Percentiles rank a stretch among this genome's conserved stretches.
These are phyloP conservation scores for Aurelia aurita DNA, from an alignment of 30 jellyfish, hydroid and myxozoan species.

Conservation along the genomic window DNA sequence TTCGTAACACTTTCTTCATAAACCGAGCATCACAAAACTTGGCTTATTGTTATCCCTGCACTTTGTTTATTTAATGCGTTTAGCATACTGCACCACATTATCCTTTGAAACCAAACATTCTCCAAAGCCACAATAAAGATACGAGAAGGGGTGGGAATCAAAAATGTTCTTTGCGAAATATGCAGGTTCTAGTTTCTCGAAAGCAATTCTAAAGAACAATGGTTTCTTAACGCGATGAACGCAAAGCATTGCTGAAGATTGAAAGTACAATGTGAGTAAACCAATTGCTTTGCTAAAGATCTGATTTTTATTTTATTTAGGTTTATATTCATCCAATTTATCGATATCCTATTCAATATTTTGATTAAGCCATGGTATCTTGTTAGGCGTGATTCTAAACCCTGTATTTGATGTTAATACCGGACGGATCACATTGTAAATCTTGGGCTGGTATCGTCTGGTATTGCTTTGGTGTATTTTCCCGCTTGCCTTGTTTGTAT, in stretches of 20 bases:
- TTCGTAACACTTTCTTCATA: too few species aligned
- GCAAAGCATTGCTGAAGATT: constrained; percentile 25
- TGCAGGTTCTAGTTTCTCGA: not conserved
- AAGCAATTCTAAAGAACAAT: constrained; percentile 34
- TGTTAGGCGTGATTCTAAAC: constrained; percentile 36
- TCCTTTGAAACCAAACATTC: too few species aligned
- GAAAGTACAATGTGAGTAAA: constrained; percentile 54
- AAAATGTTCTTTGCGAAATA: not conserved
- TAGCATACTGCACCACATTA: too few species aligned
- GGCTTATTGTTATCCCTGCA: too few species aligned
- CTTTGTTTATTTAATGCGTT: too few species aligned
- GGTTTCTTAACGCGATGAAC: constrained; percentile 19
- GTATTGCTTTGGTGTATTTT: too few species aligned
- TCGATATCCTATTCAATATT: constrained; percentile 28
- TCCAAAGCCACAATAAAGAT: not conserved
- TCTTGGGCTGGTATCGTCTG: constrained; percentile 1
- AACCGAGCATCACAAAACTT: too few species aligned
- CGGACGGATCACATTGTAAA: constrained; percentile 6
- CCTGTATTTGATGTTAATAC: constrained; percentile 1
- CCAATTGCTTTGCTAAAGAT: constrained; percentile 49
- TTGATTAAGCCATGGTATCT: constrained; percentile 30
- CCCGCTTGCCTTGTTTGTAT: too few species aligned
- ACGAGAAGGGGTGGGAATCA: not conserved
- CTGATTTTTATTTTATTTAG: constrained; percentile 40
- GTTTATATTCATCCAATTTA: constrained; percentile 55